A percentile compares a stretch with the other conserved stretches of the same genome.
These are phyloP conservation scores for Heterotis niloticus DNA, from an alignment of 2,113 vertebrate genomes.

Conservation along the genomic window DNA sequence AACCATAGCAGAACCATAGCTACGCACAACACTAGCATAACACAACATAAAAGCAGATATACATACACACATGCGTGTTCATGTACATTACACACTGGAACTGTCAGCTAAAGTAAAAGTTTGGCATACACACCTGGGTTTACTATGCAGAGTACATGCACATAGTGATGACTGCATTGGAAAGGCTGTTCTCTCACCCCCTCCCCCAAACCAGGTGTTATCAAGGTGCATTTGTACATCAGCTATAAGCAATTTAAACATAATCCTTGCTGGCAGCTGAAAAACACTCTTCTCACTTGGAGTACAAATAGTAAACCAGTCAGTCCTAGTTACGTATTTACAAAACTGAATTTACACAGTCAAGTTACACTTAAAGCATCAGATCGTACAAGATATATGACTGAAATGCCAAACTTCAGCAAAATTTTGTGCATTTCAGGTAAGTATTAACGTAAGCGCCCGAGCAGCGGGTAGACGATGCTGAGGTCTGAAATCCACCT, in stretches of 20 bases:
- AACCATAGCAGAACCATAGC: neutral
- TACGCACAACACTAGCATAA: neutral
- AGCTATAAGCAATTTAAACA: neutral
- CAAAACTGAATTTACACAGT: neutral
- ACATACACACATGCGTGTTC: neutral
- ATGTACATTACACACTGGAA: too few relatives aligned
- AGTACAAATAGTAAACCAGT: constrained; percentile 4
- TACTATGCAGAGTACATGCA: too few relatives aligned
- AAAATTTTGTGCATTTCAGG: neutral
- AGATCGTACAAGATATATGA: neutral
- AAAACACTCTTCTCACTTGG: constrained; percentile 2
- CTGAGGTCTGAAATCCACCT: neutral
- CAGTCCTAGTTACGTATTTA: neutral
- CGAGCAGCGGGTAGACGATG: too few relatives aligned
- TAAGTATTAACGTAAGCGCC: too few relatives aligned
- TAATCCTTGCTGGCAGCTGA: neutral
- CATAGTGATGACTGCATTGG: too few relatives aligned
- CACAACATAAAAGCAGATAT: neutral
- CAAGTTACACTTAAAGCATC: neutral
- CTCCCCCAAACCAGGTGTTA: too few relatives aligned
- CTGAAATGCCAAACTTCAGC: neutral
- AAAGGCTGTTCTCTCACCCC: too few relatives aligned
- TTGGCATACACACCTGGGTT: too few relatives aligned
- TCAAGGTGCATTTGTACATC: too few relatives aligned
- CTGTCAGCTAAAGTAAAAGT: too few relatives aligned